Conservation (phyloP, 2,797 vertebrate species). For the Argyrosomus regius region DNA sequence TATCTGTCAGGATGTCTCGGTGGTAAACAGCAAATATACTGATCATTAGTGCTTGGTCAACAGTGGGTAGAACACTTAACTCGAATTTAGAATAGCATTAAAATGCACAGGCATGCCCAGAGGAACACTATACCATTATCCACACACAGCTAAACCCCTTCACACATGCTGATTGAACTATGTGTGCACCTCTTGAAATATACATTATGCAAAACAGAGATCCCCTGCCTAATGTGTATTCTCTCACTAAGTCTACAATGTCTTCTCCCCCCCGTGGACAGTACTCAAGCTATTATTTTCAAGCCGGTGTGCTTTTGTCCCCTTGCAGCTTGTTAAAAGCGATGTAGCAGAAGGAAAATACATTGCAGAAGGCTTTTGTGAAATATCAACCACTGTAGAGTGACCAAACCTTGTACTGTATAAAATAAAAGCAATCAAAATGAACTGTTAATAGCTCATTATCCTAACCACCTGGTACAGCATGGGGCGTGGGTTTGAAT, state of each 20-base stretch:
- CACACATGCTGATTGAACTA: slow-evolving; percentile 24
- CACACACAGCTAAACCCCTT: neutral
- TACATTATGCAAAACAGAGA: slow-evolving; percentile 38
- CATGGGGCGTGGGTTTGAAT: slow-evolving; percentile 2
- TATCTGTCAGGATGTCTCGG: neutral
- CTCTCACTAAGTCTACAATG: slow-evolving; percentile 23
- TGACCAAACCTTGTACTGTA: slow-evolving; percentile 21
- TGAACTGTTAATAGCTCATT: slow-evolving; percentile 43
- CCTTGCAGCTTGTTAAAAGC: slow-evolving; percentile 22
- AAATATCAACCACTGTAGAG: neutral
- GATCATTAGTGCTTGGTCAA: neutral
- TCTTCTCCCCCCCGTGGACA: neutral
- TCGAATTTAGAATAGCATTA: slow-evolving; percentile 6
- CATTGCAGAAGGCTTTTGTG: slow-evolving; percentile 10
- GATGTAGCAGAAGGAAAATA: slow-evolving; percentile 20
- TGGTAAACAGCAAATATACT: neutral
- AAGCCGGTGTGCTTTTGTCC: slow-evolving; percentile 10
- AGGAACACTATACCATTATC: slow-evolving; percentile 8
- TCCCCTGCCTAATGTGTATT: slow-evolving; percentile 11
- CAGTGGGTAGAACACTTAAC: neutral
- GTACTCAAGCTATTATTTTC: slow-evolving; percentile 14
- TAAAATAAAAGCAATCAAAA: slow-evolving; percentile 21
- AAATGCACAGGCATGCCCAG: slow-evolving; percentile 1
- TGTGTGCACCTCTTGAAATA: slow-evolving; percentile 21
- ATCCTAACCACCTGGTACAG: slow-evolving; percentile 24